Conservation (phyloP, 2,888 invertebrate species). For the Campoplex capitator region DNA sequence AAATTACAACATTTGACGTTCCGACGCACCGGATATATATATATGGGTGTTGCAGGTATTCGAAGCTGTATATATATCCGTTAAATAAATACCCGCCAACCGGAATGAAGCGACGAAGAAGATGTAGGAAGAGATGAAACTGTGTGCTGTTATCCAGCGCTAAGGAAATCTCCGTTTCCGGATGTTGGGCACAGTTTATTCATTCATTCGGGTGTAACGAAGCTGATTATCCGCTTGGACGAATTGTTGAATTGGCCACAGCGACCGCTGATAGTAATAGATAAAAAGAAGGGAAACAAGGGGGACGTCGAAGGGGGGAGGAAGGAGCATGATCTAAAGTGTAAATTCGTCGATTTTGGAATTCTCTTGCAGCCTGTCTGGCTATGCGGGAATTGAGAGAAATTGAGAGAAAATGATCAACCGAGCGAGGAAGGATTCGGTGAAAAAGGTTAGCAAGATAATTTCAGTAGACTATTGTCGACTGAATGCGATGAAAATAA, state of each 20-base stretch:
- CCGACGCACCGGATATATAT: background rate
- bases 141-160: slow-evolving; percentile 11
- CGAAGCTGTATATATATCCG: background rate
- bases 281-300: background rate
- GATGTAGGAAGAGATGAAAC: background rate
- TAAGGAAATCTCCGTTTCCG: slow-evolving; percentile 48
- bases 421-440: background rate
- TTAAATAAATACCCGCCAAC: slow-evolving; percentile 33
- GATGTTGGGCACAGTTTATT: slow-evolving; percentile 58
- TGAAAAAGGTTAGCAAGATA: slow-evolving; percentile 41
- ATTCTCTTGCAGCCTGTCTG: background rate
- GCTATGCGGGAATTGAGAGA: background rate
- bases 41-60: background rate
- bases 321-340: background rate
- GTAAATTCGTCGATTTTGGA: background rate
- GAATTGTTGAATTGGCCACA: slow-evolving; percentile 57
- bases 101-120: slow-evolving; percentile 13
- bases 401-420: background rate
- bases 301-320: background rate
- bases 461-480: slow-evolving; percentile 28
- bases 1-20: background rate
- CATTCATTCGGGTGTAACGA: slow-evolving; percentile 46
- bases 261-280: slow-evolving; percentile 7
- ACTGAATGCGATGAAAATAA: slow-evolving; percentile 4
- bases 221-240: slow-evolving; percentile 60